A percentile compares a stretch with the other conserved stretches of the same genome.
phyloP scores from a whole-genome alignment of 2,113 vertebrate species.

The Barbus barbus region DNA sequence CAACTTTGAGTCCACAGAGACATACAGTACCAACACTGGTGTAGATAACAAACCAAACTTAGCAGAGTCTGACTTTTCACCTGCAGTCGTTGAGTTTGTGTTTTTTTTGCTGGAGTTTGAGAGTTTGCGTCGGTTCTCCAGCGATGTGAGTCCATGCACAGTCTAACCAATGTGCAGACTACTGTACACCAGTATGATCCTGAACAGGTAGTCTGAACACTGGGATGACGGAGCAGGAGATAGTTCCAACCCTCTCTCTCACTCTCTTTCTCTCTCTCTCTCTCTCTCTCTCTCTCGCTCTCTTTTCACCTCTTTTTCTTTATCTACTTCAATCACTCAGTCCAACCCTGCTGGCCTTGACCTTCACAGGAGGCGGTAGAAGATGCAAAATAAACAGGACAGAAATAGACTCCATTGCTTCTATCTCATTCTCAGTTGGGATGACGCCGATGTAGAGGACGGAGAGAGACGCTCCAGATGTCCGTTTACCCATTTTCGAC shows the following conservation, averaged over 20 bases:
- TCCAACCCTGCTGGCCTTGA: conserved; percentile 45
- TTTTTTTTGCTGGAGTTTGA: conserved; percentile 1
- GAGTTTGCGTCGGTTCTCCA: neutral
- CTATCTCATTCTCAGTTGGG: conserved; percentile 25
- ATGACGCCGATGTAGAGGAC: conserved; percentile 28
- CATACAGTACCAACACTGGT: conserved; percentile 16
- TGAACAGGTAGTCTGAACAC: conserved; percentile 99
- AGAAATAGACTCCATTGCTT: conserved; percentile 51
- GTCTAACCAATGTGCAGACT: conserved; percentile 99
- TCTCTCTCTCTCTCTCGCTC: too few relatives aligned
- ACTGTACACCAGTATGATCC: conserved; percentile 99
- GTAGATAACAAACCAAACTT: conserved; percentile 29
- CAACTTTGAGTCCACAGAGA: conserved; percentile 10
- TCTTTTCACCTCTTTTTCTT: conserved; percentile 29
- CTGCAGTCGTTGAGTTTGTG: neutral
- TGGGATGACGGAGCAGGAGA: conserved; percentile 99
- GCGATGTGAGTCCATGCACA: conserved; percentile 90
- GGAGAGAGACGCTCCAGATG: conserved; percentile 9
- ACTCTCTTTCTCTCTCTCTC: conserved; percentile 64
- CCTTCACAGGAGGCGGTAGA: conserved; percentile 51
- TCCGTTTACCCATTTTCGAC: conserved; percentile 9
- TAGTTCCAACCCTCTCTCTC: conserved; percentile 70
- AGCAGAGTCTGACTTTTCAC: conserved; percentile 22
- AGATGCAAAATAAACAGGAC: conserved; percentile 57
- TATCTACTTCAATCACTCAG: conserved; percentile 42